Evolutionary conservation across 2,113 vertebrate species (phyloP), one percentile per base, ranked within the genome.

Genomic region (Stigmatopora nigra): DNA sequence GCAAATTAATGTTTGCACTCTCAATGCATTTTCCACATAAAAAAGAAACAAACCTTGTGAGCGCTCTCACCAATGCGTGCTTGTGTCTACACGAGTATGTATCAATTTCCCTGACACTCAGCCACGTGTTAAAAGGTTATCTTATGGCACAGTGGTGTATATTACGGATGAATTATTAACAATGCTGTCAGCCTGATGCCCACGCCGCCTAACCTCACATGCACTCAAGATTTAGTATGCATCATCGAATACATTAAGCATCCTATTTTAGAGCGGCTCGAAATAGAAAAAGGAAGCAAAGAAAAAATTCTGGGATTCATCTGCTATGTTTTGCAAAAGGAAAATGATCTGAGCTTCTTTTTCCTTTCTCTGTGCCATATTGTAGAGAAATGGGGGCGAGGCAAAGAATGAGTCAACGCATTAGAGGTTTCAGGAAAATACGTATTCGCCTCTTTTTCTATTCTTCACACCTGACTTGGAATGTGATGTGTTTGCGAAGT

Each of bases 81-180:
- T 5, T 49, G 12, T 46, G 56, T 20, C 13, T 17, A 38, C 45
- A 63, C 1, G 17, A 61, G 57, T 31, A 14, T 52, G 46, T 70
- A 75, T 84, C 65, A 25, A 5, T 82, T 68, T 72, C 0, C 6
- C 19, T 10, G 20, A 61, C 62, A 65, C 57, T 68, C 60, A 52
- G 62, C 65, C 67, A 58, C 14, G 57, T 75, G 76, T 72, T 62
- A 53, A 55, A 31, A 35, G 63, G 47, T 62, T 31, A 1, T 41
- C 65, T 61, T 48, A 76, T 25, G 69, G 65, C 69, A 46, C 63
- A 45, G 58, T 5, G 8, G 69, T 80, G 73, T 78, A 57, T 70
- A 55, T 76, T 64, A 76, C 76, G 17, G 49, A 71, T 86, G 25
- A 77, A 82, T 87, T 83, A 83, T 83, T 83, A 64, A 81, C 56